Percentiles rank a stretch among this genome's conserved stretches.
phyloP scores from a whole-genome alignment of 2,113 vertebrate species.

The Glaucomys volans region DNA sequence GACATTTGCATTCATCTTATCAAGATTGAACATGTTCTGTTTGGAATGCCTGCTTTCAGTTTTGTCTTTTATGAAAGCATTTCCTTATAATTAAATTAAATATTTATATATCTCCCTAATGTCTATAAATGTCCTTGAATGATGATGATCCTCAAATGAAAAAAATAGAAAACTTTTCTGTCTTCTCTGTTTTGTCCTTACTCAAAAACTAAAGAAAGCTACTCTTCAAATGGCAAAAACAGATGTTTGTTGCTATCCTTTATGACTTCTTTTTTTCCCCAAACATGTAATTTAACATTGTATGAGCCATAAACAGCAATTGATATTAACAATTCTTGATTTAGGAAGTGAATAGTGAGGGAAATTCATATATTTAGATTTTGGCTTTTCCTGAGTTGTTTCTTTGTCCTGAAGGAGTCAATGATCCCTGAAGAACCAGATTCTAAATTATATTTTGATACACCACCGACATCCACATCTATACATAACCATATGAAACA shows the following conservation, averaged over 20 bases:
- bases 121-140: background rate
- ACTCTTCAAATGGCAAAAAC: background rate
- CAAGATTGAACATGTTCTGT: background rate
- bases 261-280: background rate
- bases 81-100: background rate
- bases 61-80: conserved; percentile 24
- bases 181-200: background rate
- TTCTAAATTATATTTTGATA: conserved; percentile 53
- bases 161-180: background rate
- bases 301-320: background rate
- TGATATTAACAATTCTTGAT: background rate
- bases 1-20: conserved; percentile 16
- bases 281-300: background rate
- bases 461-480: background rate
- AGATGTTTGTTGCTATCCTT: background rate
- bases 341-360: background rate
- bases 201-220: conserved; percentile 4
- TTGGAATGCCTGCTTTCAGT: background rate
- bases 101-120: background rate
- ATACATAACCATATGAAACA: background rate
- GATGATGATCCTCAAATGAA: conserved; percentile 27
- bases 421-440: background rate
- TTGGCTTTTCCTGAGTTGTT: background rate
- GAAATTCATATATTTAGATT: background rate
- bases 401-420: background rate